Evolutionary conservation across 2,888 invertebrate species (phyloP).

Genomic region (Oscheius myriophilus): DNA sequence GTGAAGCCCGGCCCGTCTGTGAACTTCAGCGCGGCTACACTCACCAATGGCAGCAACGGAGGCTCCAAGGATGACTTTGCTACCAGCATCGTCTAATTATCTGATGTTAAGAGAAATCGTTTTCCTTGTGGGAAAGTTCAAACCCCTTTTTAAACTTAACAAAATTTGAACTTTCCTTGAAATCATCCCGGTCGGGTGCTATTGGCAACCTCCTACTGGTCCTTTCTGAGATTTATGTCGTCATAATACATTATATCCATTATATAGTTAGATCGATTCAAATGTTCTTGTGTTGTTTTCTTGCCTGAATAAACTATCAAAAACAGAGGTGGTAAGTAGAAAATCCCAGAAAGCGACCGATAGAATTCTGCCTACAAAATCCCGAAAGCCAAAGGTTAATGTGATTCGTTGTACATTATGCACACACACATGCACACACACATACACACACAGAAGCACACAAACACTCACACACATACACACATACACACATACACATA

Average conservation of each 20-base stretch:
- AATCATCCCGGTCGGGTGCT: constrained; percentile 29
- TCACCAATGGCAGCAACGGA: constrained; percentile 28
- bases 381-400: no score
- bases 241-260: not conserved
- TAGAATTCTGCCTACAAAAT: no score
- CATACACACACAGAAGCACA: no score
- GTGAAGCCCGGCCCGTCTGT: constrained; percentile 43
- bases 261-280: no score
- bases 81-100: constrained; percentile 51
- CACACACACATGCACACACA: no score
- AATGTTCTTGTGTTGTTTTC: no score
- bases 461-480: no score
- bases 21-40: constrained; percentile 39
- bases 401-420: no score
- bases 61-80: constrained; percentile 48
- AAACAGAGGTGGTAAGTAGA: no score
- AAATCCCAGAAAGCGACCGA: no score
- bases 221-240: not conserved
- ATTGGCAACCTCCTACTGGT: constrained; percentile 21
- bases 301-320: no score
- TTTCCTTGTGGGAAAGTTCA: not conserved
- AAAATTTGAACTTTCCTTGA: not conserved
- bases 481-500: no score
- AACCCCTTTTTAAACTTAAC: not conserved
- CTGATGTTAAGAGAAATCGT: not conserved